phyloP scores from a whole-genome alignment of 2,113 vertebrate genomes.

The Sceloporus tristichus region DNA sequence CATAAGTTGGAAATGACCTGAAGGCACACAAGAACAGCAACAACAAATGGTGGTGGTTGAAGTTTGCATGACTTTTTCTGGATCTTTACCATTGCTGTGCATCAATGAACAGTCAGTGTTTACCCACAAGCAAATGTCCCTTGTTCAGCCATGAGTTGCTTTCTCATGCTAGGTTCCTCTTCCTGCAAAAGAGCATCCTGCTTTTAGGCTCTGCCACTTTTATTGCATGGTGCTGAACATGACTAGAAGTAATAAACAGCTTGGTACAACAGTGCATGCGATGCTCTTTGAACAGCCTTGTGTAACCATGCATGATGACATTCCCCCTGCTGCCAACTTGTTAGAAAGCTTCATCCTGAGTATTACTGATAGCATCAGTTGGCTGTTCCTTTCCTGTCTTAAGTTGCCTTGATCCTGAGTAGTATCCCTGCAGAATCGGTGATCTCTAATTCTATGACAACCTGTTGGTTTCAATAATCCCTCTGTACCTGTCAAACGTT shows the following conservation, averaged over 20 bases:
- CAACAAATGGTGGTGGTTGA: too few species aligned
- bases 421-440: slow-evolving; percentile 80
- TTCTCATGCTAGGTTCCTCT: background rate
- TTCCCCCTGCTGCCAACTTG: background rate
- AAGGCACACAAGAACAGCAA: too few species aligned
- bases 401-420: slow-evolving; percentile 65
- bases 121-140: too few species aligned
- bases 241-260: too few species aligned
- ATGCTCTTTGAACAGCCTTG: too few species aligned
- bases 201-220: background rate
- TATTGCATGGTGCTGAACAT: too few species aligned
- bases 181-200: background rate
- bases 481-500: slow-evolving; percentile 78
- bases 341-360: slow-evolving; percentile 57
- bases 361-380: slow-evolving; percentile 64
- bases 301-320: slow-evolving; percentile 44
- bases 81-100: too few species aligned
- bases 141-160: background rate
- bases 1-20: too few species aligned
- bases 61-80: too few species aligned
- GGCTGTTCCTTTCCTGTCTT: slow-evolving; percentile 66
- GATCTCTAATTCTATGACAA: slow-evolving; percentile 67
- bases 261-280: too few species aligned
- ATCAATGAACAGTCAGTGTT: too few species aligned
- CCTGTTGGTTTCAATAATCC: slow-evolving; percentile 74